Evolutionary conservation across 2,797 vertebrate genomes (phyloP), one percentile per base, ranked within the genome.

Genomic region (Sebastes goodei): DNA sequence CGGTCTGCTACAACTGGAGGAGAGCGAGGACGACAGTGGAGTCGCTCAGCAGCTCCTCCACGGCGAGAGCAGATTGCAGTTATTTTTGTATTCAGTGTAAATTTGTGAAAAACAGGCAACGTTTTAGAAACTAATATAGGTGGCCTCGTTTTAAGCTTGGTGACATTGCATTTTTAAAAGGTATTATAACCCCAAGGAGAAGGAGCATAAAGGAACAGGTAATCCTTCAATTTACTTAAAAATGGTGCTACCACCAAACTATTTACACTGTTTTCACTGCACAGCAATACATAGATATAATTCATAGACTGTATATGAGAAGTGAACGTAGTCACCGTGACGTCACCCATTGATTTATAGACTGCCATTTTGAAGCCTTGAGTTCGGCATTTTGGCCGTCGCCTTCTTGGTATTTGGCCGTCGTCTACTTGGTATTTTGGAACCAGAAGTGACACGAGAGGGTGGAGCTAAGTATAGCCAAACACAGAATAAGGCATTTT

Each of bases 1-100:
- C 46, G 71, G 80, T 85, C 68, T 87, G 81, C 68, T 83, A 75
- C 65, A 75, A 64, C 83, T 56, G 52, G 52, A 74, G 75, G 71
- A 88, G 72, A 68, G 35, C 27, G 23, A 76, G 72, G 68, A 81
- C 57, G 46, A 55, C 61, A 4, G 74, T 49, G 69, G 61, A 83
- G 65, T 62, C 38, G 46, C 76, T 84, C 63, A 62, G 80, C 82
- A 82, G 49, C 68, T 90, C 68, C 74, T 81, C 32, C 56, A 23
- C 59, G 5, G 32, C n/a, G 32, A 67, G 46, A 7, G 12, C 59
- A 35, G 42, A 73, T 53, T 15, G 46, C 57, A 57, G 38, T 49
- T 59, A 7, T 53, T 52, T 29, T 52, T 67, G 20, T 6, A 33
- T 32, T 67, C 14, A 7, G 8, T 53, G 8, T 65, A 3, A 74